These are phyloP conservation scores for Malachius bipustulatus DNA, from an alignment of 2,888 invertebrate genomes.

Conservation along the genomic window DNA sequence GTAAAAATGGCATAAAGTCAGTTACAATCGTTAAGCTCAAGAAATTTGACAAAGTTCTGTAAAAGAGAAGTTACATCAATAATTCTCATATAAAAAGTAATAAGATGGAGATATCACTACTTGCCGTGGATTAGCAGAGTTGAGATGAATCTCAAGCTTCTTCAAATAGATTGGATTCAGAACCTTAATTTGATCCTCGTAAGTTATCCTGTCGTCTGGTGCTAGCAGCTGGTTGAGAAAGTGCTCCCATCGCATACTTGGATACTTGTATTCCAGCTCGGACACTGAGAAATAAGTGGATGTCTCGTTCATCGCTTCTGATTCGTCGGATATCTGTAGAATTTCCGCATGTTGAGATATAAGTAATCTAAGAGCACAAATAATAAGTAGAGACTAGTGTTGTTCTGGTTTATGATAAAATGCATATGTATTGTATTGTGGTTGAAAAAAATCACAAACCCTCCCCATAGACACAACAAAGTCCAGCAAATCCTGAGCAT, in stretches of 20 bases:
- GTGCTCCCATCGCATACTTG: constrained; percentile 30
- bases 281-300: constrained; percentile 26
- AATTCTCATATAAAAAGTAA: no score
- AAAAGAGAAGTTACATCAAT: no score
- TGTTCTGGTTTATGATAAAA: no score
- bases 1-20: no score
- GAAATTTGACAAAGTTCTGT: no score
- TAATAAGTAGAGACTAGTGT: no score
- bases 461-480: constrained; percentile 28
- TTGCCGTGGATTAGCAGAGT: constrained; percentile 23
- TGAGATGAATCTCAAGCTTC: constrained; percentile 25
- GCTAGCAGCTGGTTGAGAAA: constrained; percentile 29
- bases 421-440: no score
- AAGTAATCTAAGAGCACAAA: constrained; percentile 5
- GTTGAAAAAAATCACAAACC: no score
- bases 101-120: no score
- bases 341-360: background rate
- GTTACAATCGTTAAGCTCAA: no score
- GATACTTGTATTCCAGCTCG: constrained; percentile 40
- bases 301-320: constrained; percentile 19
- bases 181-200: constrained; percentile 29
- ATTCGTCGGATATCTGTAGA: constrained; percentile 25
- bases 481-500: constrained; percentile 27
- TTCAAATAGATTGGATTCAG: constrained; percentile 27
- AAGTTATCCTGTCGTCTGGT: constrained; percentile 23